A percentile compares a stretch with the other conserved stretches of the same genome.
These are phyloP conservation scores for Neostethus bicornis DNA, from an alignment of 2,797 vertebrate genomes.

Conservation along the genomic window DNA sequence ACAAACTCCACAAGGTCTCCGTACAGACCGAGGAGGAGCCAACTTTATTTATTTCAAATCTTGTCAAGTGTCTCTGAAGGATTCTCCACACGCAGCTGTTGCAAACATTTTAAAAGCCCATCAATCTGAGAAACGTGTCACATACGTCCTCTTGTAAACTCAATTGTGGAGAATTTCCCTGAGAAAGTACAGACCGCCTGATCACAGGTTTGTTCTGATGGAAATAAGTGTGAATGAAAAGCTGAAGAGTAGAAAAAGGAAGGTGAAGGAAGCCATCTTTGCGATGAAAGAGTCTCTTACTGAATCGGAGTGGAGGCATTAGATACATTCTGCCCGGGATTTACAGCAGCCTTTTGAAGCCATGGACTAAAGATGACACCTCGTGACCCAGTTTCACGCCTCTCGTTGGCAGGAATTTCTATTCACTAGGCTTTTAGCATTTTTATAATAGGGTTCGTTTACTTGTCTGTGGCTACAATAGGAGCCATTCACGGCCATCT, in stretches of 20 bases:
- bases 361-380: too few species aligned
- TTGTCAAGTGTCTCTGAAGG: slow-evolving; percentile 44
- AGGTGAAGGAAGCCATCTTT: too few species aligned
- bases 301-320: too few species aligned
- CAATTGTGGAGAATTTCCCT: slow-evolving; percentile 36
- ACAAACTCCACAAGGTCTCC: slow-evolving; percentile 15
- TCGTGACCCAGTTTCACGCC: too few species aligned
- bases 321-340: too few species aligned
- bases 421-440: too few species aligned
- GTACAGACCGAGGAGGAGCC: slow-evolving; percentile 15
- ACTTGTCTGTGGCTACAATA: too few species aligned
- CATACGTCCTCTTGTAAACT: slow-evolving; percentile 27
- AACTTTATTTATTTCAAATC: slow-evolving; percentile 52
- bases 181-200: slow-evolving; percentile 35
- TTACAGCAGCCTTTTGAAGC: too few species aligned
- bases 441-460: too few species aligned
- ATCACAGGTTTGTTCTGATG: slow-evolving; percentile 26
- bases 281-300: too few species aligned
- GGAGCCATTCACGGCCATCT: too few species aligned
- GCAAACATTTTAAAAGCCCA: slow-evolving; percentile 31
- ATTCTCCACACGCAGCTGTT: slow-evolving; percentile 45
- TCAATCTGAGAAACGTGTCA: slow-evolving; percentile 35
- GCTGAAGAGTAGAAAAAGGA: slow-evolving; percentile 11
- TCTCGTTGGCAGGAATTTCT: too few species aligned
- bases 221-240: slow-evolving; percentile 2